Evolutionary conservation across 2,888 invertebrate species (phyloP), one percentile per base, ranked within the genome.

Genomic region (Diarsia dahlii): DNA sequence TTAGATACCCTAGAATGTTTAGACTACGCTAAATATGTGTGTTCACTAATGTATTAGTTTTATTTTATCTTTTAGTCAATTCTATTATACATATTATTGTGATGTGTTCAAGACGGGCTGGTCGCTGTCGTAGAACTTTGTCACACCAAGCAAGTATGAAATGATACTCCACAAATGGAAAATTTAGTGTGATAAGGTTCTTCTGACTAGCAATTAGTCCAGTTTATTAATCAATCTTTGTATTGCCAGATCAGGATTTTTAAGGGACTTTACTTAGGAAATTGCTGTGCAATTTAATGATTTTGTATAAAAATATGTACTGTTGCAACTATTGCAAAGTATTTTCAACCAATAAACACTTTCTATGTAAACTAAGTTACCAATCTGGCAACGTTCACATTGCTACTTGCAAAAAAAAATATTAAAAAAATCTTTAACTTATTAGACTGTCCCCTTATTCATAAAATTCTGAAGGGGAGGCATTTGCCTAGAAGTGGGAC

Each of bases 1-100:
- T 84, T 87, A 87, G 78, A 81, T 72, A 80, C 75, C 71, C 68
- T 84, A 85, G 86, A 80, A 82, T 82, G 84, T 84, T 80, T 87
- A 79, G 75, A 81, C 76, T 84, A 82, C 77, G 82, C 84, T 79
- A 70, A 80, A 76, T 88, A 74, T 80, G 79, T 87, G 83, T 87
- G 85, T 87, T 87, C 78, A 84, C 68, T 80, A 80, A 87, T 77
- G 28, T 85, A 71, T 80, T 86, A 78, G 58, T 87, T 82, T 85
- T 66, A 71, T 65, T 82, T 82, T 54, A 54, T 74, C 23, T 72
- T 82, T 84, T 80, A 62, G 82, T 82, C 84, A 82, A 82, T 82
- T 80, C 84, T 78, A 78, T 79, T 80, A 77, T 48, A 56, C 60
- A 69, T 70, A 76, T 72, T 60, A 83, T 78, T 80, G 28, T 77